phyloP scores from a whole-genome alignment of 2,797 vertebrate genomes.

The Alca torda region DNA sequence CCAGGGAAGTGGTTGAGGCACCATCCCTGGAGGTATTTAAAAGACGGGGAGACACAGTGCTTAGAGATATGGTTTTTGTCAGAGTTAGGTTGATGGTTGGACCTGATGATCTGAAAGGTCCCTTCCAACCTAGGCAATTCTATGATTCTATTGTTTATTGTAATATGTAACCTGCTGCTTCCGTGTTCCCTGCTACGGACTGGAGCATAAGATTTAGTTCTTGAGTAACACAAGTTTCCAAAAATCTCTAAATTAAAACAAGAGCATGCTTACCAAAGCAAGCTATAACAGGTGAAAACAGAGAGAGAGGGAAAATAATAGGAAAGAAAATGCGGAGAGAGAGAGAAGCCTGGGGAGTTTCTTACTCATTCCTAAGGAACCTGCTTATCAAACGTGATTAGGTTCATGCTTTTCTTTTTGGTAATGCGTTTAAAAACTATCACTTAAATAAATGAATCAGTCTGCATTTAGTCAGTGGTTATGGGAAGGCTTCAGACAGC shows the following conservation, averaged over 20 bases:
- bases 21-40: no score
- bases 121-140: no score
- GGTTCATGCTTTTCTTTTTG: neutral
- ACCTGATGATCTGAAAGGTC: no score
- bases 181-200: neutral
- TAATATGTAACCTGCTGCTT: neutral
- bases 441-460: neutral
- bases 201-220: neutral
- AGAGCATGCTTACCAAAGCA: neutral
- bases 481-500: neutral
- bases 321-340: neutral
- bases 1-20: no score
- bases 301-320: neutral
- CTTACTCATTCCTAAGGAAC: neutral
- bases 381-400: neutral
- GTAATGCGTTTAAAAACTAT: neutral
- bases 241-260: neutral
- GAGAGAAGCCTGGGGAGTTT: neutral
- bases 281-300: neutral
- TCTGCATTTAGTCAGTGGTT: neutral
- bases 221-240: neutral
- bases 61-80: no score
- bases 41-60: no score
- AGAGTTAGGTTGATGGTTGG: no score
- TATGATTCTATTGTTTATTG: neutral